Base-by-base conservation (phyloP, 1,140 invertebrate genomes). In the Adoxophyes honmai region DNA sequence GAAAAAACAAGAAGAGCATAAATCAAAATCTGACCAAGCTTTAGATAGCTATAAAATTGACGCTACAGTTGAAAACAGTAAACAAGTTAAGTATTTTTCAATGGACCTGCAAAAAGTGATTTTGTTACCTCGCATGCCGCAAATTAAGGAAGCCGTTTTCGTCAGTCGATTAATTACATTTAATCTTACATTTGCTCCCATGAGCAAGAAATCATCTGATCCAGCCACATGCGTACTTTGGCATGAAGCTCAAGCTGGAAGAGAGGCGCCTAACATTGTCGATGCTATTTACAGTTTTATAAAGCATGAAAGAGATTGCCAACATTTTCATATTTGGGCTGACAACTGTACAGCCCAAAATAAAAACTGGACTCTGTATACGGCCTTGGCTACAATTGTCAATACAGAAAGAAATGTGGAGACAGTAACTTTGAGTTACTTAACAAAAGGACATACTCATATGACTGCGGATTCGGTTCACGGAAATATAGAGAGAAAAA, bases 301-400 rank as follows among this genome's bases (percentile, higher is more conserved):
- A 34, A 6, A 5, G 9, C 16, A 15, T 10, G 52, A 53, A 36
- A 35, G 52, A 13, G 52, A 53, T 16, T 9, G 13, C 14, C 16
- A 37, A 36, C 11, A 36, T 9, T 53, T 36, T n/a, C 14, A 52
- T 34, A 34, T 34, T 53, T 34, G 52, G 52, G 15, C 15, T 11
- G 52, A 53, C 10, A 53, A 53, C 14, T 53, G 52, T 34, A 5
- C 11, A 13, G 5, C 52, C 1, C 28, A 53, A 53, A 53, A 53
- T 52, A 53, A 36, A 15, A 53, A 53, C 34, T 53, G 52, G 52
- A 15, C 36, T 35, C 8, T 53, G 33, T 53, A 15, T 34, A 53
- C 52, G 9, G 11, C 52, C 11, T n/a, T 53, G 7, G 52, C 36
- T 15, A 11, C 11, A 5, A 53, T 37, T 6, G 28, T 53, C n/a